Evolutionary conservation across 2,888 invertebrate genomes (phyloP).

Genomic region (Polydesmus complanatus): DNA sequence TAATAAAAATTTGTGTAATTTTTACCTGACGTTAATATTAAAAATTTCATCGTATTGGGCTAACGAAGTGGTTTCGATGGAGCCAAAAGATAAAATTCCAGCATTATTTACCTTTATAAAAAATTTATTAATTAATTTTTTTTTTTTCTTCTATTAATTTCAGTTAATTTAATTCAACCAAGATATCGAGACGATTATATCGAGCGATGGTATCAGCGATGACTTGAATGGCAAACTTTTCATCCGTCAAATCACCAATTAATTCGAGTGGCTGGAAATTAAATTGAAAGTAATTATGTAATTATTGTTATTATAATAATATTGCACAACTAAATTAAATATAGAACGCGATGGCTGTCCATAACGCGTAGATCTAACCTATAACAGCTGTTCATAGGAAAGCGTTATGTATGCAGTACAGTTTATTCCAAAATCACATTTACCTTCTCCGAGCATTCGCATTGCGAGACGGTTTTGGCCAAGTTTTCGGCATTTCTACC

Average conservation of each 20-base stretch:
- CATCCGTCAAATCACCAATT: slow-evolving; percentile 40
- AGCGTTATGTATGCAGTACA: too few relatives aligned
- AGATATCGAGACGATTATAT: slow-evolving; percentile 56
- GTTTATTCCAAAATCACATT: slow-evolving; percentile 2
- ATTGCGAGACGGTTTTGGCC: slow-evolving; percentile 44
- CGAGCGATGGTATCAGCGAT: slow-evolving; percentile 56
- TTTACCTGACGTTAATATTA: slow-evolving; percentile 66
- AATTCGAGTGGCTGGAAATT: slow-evolving; percentile 27
- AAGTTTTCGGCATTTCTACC: slow-evolving; percentile 57
- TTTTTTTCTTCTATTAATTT: too few relatives aligned
- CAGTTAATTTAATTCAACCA: too few relatives aligned
- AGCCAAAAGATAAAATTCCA: slow-evolving; percentile 65
- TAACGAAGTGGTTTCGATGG: slow-evolving; percentile 68
- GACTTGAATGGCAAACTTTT: slow-evolving; percentile 54
- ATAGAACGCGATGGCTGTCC: too few relatives aligned
- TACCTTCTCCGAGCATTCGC: slow-evolving; percentile 28
- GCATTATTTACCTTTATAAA: slow-evolving; percentile 75
- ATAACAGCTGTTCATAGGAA: too few relatives aligned
- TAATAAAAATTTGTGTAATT: slow-evolving; percentile 17
- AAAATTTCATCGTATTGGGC: slow-evolving; percentile 80
- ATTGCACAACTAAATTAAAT: too few relatives aligned
- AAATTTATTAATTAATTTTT: too few relatives aligned
- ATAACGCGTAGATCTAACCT: background rate
- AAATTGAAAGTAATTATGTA: too few relatives aligned
- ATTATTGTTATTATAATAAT: too few relatives aligned